Evolutionary conservation across 2,888 invertebrate genomes (phyloP).

Genomic region (Proisotoma minuta): DNA sequence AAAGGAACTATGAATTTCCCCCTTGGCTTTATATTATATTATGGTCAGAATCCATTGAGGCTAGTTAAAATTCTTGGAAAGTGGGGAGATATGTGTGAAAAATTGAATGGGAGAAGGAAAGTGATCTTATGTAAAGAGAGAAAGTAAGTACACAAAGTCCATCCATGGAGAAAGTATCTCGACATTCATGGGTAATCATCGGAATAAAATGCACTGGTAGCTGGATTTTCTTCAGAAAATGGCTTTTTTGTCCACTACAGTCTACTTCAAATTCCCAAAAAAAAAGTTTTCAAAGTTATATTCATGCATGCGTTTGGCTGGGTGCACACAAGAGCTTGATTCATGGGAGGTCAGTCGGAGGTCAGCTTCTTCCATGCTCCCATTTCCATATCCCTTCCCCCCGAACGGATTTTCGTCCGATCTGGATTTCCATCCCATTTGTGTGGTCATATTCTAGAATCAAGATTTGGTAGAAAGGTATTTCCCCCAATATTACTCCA

Average conservation of each 20-base stretch:
- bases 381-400: conserved; percentile 25
- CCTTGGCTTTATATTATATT: no score
- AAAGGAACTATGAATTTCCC: no score
- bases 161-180: background rate
- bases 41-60: no score
- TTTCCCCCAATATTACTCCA: conserved; percentile 1
- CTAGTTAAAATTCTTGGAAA: no score
- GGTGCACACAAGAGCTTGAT: conserved; percentile 41
- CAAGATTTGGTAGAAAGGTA: background rate
- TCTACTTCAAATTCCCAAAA: conserved; percentile 16
- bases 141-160: background rate
- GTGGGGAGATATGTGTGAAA: background rate
- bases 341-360: conserved; percentile 45
- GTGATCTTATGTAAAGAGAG: background rate
- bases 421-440: conserved; percentile 10
- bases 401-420: background rate
- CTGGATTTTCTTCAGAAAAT: background rate
- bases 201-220: conserved; percentile 10
- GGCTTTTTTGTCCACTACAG: background rate
- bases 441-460: background rate
- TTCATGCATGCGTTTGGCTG: conserved; percentile 9
- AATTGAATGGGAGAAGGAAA: background rate
- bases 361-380: conserved; percentile 27
- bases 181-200: conserved; percentile 19
- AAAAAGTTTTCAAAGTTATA: no score